Percentiles rank a stretch among this genome's conserved stretches.
Conservation (phyloP, 2,797 vertebrate genomes). For the Acestrorhynchus altus region DNA sequence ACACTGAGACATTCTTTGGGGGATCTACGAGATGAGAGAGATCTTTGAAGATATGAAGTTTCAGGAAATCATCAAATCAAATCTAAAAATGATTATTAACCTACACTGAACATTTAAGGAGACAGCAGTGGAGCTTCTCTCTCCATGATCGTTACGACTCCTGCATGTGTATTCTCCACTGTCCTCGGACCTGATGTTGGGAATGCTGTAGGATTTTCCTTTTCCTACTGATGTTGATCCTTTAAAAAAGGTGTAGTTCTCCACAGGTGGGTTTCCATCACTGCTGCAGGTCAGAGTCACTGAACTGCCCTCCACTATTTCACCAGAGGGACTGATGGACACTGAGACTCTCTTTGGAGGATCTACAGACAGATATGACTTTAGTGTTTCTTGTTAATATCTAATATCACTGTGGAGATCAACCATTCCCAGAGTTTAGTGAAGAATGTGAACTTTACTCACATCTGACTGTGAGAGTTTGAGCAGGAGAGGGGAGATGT, state of each 20-base stretch:
- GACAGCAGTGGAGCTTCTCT: too few relatives aligned
- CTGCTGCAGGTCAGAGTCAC: not conserved
- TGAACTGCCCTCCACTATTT: too few relatives aligned
- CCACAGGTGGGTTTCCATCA: not conserved
- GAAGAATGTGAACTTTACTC: not conserved
- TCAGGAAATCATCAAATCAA: too few relatives aligned
- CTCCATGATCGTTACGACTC: too few relatives aligned
- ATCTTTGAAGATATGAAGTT: too few relatives aligned
- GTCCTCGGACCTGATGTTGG: not conserved
- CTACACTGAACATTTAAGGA: constrained; percentile 17
- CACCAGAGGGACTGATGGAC: too few relatives aligned
- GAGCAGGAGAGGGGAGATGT: not conserved
- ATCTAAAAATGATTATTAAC: not conserved
- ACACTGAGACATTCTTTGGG: too few relatives aligned
- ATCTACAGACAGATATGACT: too few relatives aligned
- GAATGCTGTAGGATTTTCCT: not conserved
- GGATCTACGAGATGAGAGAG: not conserved
- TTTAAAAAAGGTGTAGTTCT: not conserved
- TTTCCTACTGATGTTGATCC: not conserved
- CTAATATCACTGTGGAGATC: too few relatives aligned
- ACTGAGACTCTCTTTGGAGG: too few relatives aligned
- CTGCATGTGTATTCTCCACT: constrained; percentile 9
- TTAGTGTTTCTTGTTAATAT: too few relatives aligned
- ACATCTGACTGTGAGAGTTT: not conserved
- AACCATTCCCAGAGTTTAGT: too few relatives aligned